phyloP scores from a whole-genome alignment of 2,888 invertebrate genomes.

The Anthrax anthrax region DNA sequence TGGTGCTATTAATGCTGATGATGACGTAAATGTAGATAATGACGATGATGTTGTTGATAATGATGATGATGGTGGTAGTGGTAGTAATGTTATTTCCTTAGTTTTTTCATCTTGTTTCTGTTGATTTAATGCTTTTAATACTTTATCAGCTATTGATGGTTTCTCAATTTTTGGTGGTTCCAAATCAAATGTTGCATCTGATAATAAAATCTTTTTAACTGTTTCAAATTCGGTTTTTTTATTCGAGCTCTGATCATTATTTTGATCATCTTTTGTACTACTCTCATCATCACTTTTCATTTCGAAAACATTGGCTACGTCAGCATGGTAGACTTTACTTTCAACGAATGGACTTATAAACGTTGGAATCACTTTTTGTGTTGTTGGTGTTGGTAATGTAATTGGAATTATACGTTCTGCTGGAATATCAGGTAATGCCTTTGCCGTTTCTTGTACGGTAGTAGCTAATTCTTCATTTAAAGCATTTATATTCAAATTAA shows the following conservation, averaged over 20 bases:
- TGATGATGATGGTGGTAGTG: conserved; percentile 19
- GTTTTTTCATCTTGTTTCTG: conserved; percentile 37
- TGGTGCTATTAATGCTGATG: conserved; percentile 4
- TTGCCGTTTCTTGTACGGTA: conserved; percentile 28
- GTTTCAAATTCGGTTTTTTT: conserved; percentile 30
- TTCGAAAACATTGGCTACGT: conserved; percentile 26
- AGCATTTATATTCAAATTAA: conserved; percentile 29
- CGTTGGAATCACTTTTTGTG: conserved; percentile 5
- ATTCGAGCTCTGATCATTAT: conserved; percentile 14
- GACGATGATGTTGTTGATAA: conserved; percentile 21
- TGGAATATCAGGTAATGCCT: conserved; percentile 24
- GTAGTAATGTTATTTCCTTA: conserved; percentile 21
- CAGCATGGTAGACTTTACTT: conserved; percentile 12
- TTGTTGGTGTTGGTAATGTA: not conserved
- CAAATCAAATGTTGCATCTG: conserved; percentile 27
- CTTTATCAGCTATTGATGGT: conserved; percentile 47
- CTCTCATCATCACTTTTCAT: conserved; percentile 24
- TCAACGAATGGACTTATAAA: conserved; percentile 28
- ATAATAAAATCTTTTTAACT: conserved; percentile 26
- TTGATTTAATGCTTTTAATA: conserved; percentile 43
- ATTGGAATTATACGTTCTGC: conserved; percentile 6
- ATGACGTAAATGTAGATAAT: conserved; percentile 16
- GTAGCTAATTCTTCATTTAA: conserved; percentile 29
- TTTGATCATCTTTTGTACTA: conserved; percentile 15
- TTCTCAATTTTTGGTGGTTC: conserved; percentile 30